phyloP scores from a whole-genome alignment of 2,113 vertebrate species.

The Clarias batrachus region DNA sequence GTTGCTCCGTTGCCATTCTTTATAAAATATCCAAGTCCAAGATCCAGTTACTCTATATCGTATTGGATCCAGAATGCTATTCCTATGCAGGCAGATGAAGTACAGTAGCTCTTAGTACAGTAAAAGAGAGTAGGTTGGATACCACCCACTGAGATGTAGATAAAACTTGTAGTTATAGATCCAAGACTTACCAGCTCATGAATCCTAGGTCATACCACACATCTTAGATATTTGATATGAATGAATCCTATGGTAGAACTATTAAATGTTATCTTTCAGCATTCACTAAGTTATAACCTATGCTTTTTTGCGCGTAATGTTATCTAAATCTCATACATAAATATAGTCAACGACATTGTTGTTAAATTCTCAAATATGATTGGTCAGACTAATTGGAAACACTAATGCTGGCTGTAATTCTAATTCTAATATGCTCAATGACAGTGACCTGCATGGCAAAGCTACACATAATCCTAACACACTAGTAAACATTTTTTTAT shows the following conservation, averaged over 20 bases:
- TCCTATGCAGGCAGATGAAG: neutral
- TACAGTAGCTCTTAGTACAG: neutral
- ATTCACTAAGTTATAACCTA: neutral
- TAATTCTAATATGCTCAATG: neutral
- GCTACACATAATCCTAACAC: neutral
- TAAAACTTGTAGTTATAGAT: neutral
- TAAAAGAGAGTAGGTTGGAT: neutral
- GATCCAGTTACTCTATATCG: neutral
- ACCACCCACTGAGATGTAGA: neutral
- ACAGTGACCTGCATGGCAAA: neutral
- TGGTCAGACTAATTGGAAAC: neutral
- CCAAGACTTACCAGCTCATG: neutral
- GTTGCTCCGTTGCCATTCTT: neutral
- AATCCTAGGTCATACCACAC: neutral
- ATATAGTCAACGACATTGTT: neutral
- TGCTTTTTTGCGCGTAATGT: neutral
- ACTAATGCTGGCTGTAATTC: neutral
- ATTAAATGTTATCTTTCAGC: neutral
- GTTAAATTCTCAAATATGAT: neutral
- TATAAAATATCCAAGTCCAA: neutral
- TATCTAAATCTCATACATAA: neutral
- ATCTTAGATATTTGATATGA: neutral
- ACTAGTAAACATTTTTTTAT: too few relatives aligned
- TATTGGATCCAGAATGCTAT: neutral
- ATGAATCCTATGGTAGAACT: neutral